Base-by-base conservation (phyloP, 2,888 invertebrate species). In the Itoplectis maculator region DNA sequence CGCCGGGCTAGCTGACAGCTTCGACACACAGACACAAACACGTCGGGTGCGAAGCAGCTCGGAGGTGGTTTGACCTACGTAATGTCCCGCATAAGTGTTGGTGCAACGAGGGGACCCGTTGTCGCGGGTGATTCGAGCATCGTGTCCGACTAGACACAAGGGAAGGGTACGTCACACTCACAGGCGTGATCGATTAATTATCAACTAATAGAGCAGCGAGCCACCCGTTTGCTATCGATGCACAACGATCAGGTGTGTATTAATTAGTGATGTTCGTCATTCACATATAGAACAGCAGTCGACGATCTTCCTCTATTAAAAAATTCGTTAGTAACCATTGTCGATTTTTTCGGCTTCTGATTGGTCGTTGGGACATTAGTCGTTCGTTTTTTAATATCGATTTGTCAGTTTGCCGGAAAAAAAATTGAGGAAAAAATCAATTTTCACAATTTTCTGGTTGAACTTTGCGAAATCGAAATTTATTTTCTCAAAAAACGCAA, bases 151-250 rank as follows among this genome's bases (percentile, higher is more conserved):
- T 13, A 47, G 49, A 74, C 54, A 54, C n/a, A n/a, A n/a, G n/a
- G 18, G 54, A 54, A 68, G 69, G 74, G 74, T 81, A 51, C 49
- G 6, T 11, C 8, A 37, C 20, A 51, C 23, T 51, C 15, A 9
- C 45, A 42, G 29, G 83, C 77, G 80, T 77, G 76, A 79, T 68
- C 79, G 79, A 76, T 83, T 79, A 83, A 85, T 85, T 85, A 83
- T 74, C 78, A 66, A 81, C 70, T 83, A 78, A 81, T 65, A 47
- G 63, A 42, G 20, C 11, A 23, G 3, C 35, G 13, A 7, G 13
- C 56, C 15, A 51, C 54, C 9, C 1, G 0, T 54, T 11, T 11
- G 2, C 11, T 35, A 35, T 37, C 29, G n/a, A 37, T 35, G 59
- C n/a, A n/a, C 37, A 2, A 37, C 18, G 35, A 59, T 23, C 54